Evolutionary conservation across 2,797 vertebrate genomes (phyloP), one percentile per base, ranked within the genome.

Genomic region (Molossus alvarezi): DNA sequence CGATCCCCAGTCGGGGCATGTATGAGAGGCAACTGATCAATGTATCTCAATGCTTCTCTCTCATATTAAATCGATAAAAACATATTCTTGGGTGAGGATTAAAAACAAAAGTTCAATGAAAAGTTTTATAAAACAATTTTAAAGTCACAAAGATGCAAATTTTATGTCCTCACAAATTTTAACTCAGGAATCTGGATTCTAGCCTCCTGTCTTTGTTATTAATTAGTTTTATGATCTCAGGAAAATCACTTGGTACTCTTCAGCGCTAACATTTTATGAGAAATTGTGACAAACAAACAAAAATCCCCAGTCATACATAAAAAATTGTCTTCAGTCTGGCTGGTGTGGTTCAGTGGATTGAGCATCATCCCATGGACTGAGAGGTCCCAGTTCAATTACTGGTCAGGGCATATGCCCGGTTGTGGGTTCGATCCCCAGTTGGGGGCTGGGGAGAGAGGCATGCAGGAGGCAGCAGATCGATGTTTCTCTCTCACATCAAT

Each of bases 111-210:
- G 23, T 33, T 91, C 69, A 71, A 62, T 41, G 29, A 17, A 60
- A 90, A 88, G 25, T 67, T 82, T 64, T 29, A 57, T 23, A 29
- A 88, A 80, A 80, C 20, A 53, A 87, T 12, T 65, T 96, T 80
- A 37, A 90, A 69, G 73, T 60, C 25, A 48, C 58, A 95, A 60
- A 77, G 29, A 77, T 45, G 51, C 18, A 79, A 15, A 55, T 33
- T 67, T 90, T 73, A 95, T 20, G 14, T 25, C 25, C 11, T 87
- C 55, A 93, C 23, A 91, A 94, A 83, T 81, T 69, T 90, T 60
- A 94, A 84, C 51, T 76, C 9, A 6, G 41, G 23, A 97, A 95
- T 80, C 41, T 88, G 37, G 55, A 33, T 64, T 88, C 51, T 65
- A 48, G 37, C 18, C 23, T 79, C 51, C 20, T 37, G 33, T 55